phyloP scores from a whole-genome alignment of 2,797 vertebrate species.

The Melanotaenia maccullochi region DNA sequence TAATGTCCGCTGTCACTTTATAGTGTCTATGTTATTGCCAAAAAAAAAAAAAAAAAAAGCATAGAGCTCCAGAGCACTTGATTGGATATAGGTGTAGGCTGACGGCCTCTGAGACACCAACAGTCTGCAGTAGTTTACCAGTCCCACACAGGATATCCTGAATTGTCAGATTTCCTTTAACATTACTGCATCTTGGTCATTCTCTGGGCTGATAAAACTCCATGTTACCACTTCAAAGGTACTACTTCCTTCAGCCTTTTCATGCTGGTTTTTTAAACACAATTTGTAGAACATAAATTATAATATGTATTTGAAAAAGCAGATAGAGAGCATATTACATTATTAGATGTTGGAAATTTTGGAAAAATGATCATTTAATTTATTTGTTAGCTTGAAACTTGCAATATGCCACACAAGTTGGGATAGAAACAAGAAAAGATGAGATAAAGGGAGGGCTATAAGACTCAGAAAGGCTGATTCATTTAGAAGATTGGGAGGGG shows the following conservation, averaged over 20 bases:
- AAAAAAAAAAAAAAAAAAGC: slow-evolving; percentile 23
- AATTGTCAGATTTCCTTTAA: neutral
- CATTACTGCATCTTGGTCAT: neutral
- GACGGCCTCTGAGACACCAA: slow-evolving; percentile 1
- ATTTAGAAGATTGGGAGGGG: neutral
- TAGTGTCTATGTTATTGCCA: slow-evolving; percentile 5
- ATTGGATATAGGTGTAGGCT: slow-evolving; percentile 5
- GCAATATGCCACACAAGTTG: too few species aligned
- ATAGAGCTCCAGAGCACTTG: slow-evolving; percentile 10
- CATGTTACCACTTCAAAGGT: neutral
- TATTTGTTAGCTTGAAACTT: too few species aligned
- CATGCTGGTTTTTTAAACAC: too few species aligned
- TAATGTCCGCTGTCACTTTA: slow-evolving; percentile 17
- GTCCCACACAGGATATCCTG: neutral
- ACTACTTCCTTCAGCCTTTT: too few species aligned
- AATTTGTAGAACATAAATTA: too few species aligned
- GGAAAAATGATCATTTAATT: too few species aligned
- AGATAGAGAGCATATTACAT: too few species aligned
- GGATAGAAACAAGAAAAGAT: too few species aligned
- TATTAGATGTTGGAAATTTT: too few species aligned
- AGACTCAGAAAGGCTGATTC: neutral
- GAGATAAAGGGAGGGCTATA: too few species aligned
- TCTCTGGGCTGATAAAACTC: neutral
- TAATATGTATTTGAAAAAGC: too few species aligned
- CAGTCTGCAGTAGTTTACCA: neutral